Evolutionary conservation across 1,140 invertebrate species (phyloP), one percentile per base, ranked within the genome.

Genomic region (Brachionus paranguensis): DNA sequence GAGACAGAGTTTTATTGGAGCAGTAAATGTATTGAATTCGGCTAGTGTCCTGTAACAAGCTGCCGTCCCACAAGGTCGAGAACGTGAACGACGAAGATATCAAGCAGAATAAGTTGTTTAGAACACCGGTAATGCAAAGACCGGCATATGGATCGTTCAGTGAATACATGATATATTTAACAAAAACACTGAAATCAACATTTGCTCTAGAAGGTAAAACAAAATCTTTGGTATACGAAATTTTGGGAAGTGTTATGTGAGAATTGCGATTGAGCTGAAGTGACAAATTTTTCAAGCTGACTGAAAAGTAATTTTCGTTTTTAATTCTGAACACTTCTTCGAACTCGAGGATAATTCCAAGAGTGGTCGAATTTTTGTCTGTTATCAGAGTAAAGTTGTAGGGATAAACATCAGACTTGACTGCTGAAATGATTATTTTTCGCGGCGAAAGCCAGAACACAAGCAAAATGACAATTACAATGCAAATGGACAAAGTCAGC

Each of bases 11-110:
- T 68, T 41, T 64, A 47, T 81, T 81, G 14, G 33, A 33, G 10
- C 78, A 81, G 27, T 64, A 68, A n/a, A 81, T 81, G 43, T 81
- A 81, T 64, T 81, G 78, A 64, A 81, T 81, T 2, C 64, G 41
- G 41, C 43, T 81, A 1, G 20, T 20, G 12, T 64, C 53, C 11
- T 45, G n/a, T 20, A 64, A 14, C 14, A 64, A 24, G 24, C 41
- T 24, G 24, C 53, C 47, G 60, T 37, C 41, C 78, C 78, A 81
- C 41, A 81, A 45, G 12, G 78, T 81, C 33, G 78, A 60, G 20
- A 64, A 81, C 1, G 78, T 64, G 24, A 81, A 81, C 11, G 78
- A 64, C 10, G 53, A 45, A 27, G 78, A 64, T 20, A 81, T 68
- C 7, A 81, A 29, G 41, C 53, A 43, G 43, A 81, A 81, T 2